These are phyloP conservation scores for Mixornis gularis DNA, from an alignment of 2,113 vertebrate genomes.

Conservation along the genomic window DNA sequence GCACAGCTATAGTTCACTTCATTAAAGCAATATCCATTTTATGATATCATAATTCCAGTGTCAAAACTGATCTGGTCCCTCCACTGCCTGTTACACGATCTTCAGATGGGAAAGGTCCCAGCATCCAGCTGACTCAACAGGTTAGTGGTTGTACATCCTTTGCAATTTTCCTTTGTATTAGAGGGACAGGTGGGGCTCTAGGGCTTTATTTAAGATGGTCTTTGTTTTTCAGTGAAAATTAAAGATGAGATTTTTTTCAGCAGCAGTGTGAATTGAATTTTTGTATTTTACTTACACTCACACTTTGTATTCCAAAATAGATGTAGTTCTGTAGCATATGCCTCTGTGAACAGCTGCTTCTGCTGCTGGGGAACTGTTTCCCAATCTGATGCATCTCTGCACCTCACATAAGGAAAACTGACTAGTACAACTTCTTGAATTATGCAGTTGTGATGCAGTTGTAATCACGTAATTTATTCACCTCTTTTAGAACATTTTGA, in stretches of 20 bases:
- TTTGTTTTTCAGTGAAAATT: neutral
- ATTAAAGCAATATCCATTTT: neutral
- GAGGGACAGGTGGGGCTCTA: neutral
- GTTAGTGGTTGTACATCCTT: slow-evolving; percentile 44
- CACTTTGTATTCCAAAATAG: neutral
- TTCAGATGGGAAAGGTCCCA: slow-evolving; percentile 70
- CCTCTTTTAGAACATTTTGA: neutral
- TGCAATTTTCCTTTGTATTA: neutral
- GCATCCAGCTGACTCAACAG: slow-evolving; percentile 61
- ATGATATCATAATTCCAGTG: slow-evolving; percentile 59
- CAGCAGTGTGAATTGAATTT: neutral
- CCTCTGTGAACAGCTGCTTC: neutral
- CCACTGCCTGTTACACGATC: slow-evolving; percentile 82
- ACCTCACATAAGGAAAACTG: neutral
- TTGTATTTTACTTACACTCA: neutral
- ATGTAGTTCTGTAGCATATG: neutral
- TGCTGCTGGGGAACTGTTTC: neutral
- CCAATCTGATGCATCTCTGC: neutral
- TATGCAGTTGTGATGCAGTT: neutral
- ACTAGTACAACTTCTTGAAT: neutral
- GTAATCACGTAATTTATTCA: neutral
- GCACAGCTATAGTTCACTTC: neutral
- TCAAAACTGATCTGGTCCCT: slow-evolving; percentile 80
- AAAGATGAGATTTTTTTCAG: neutral
- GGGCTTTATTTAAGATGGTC: neutral